Percentiles rank a stretch among this genome's conserved stretches.
These are phyloP conservation scores for Trichogramma pretiosum DNA, from an alignment of 1,140 invertebrate species.

Conservation along the genomic window DNA sequence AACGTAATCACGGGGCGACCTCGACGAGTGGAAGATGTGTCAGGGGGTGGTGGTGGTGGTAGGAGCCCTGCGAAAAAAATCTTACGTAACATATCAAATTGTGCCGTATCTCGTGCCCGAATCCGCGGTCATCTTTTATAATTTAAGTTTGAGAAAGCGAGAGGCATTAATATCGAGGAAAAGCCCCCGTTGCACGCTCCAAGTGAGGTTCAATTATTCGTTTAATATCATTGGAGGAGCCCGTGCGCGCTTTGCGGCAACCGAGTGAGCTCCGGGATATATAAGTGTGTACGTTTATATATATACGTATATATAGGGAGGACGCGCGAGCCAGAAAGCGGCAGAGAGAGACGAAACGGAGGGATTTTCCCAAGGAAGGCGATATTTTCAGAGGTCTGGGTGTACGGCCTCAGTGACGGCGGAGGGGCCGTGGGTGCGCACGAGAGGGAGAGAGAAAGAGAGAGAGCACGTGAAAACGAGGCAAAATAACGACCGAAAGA, in stretches of 20 bases:
- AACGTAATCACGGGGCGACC: too few species aligned
- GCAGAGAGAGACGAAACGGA: constrained; percentile 7
- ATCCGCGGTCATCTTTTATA: constrained; percentile 4
- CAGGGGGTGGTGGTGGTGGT: not conserved
- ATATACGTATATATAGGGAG: too few species aligned
- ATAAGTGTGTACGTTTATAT: too few species aligned
- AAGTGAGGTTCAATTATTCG: constrained; percentile 15
- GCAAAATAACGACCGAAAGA: constrained; percentile 18
- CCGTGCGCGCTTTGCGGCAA: too few species aligned
- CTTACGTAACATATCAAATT: not conserved
- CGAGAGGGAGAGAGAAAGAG: too few species aligned
- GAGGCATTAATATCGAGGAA: not conserved
- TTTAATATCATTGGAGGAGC: constrained; percentile 15
- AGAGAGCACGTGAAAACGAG: not conserved
- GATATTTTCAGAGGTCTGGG: constrained; percentile 20
- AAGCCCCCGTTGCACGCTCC: not conserved
- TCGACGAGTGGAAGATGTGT: not conserved
- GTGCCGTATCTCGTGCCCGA: not conserved
- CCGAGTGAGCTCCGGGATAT: too few species aligned
- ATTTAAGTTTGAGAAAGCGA: constrained; percentile 4
- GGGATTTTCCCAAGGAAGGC: constrained; percentile 9
- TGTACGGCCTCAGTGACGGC: not conserved
- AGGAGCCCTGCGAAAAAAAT: not conserved
- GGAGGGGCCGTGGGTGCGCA: too few species aligned
- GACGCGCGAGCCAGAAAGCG: not conserved